Conservation (phyloP, 2,888 invertebrate genomes). For the Plagodis dolabraria region DNA sequence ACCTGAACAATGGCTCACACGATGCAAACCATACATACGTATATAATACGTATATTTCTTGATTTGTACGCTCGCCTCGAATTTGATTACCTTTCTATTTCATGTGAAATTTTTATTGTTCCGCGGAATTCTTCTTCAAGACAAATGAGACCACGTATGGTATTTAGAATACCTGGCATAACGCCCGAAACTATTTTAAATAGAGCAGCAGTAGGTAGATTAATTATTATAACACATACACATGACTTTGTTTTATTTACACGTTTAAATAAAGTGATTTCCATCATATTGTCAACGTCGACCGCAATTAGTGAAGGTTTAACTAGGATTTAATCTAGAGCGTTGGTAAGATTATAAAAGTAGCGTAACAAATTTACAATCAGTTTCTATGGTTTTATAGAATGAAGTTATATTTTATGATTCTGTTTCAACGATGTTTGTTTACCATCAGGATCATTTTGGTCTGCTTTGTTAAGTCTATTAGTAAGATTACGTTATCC, state of each 20-base stretch:
- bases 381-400: no score
- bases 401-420: no score
- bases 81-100: constrained; percentile 62
- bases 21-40: constrained; percentile 43
- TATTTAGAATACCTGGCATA: constrained; percentile 73
- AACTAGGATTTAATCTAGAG: constrained; percentile 35
- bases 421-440: no score
- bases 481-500: no score
- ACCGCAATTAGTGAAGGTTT: constrained; percentile 53
- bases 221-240: constrained; percentile 75
- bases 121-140: constrained; percentile 49
- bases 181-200: constrained; percentile 68
- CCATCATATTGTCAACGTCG: constrained; percentile 56
- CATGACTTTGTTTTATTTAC: constrained; percentile 64
- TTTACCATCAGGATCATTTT: no score
- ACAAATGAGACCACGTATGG: constrained; percentile 68
- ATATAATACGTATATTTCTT: constrained; percentile 2
- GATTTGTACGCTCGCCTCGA: constrained; percentile 47
- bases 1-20: constrained; percentile 60
- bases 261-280: constrained; percentile 59
- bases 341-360: constrained; percentile 1
- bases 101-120: constrained; percentile 49
- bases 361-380: no score
- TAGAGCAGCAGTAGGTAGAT: constrained; percentile 73
- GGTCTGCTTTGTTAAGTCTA: no score